phyloP scores from a whole-genome alignment of 1,140 invertebrate genomes.

The Druon quercuslanigerum region DNA sequence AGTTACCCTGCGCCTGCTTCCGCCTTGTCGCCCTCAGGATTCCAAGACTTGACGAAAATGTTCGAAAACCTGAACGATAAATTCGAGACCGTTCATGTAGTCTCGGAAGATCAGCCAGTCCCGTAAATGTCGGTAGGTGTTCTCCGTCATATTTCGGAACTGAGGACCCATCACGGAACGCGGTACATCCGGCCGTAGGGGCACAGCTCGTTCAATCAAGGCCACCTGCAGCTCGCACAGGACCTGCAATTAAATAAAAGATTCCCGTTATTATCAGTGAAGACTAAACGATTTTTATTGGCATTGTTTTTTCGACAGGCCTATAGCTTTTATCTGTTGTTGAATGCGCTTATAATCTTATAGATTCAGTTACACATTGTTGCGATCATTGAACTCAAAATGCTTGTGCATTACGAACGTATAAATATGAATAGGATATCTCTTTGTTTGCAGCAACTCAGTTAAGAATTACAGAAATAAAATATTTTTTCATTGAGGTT shows the following conservation, averaged over 20 bases:
- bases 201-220: slow-evolving; percentile 76
- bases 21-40: slow-evolving; percentile 65
- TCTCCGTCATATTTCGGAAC: slow-evolving; percentile 69
- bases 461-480: no score
- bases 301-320: no score
- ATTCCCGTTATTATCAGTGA: slow-evolving; percentile 18
- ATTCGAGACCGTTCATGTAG: slow-evolving; percentile 80
- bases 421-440: no score
- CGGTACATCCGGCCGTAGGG: slow-evolving; percentile 72
- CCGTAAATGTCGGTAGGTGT: slow-evolving; percentile 75
- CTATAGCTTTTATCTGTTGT: no score
- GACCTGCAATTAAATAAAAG: slow-evolving; percentile 66
- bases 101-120: slow-evolving; percentile 83
- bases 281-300: background rate
- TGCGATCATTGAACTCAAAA: no score
- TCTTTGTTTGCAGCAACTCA: no score
- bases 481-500: no score
- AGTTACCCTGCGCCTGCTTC: slow-evolving; percentile 58
- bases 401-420: no score
- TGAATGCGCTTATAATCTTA: no score
- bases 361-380: no score
- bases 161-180: slow-evolving; percentile 78
- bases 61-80: slow-evolving; percentile 77
- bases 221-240: slow-evolving; percentile 78
- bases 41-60: slow-evolving; percentile 63